Evolutionary conservation across 1,140 invertebrate species (phyloP), one percentile per base, ranked within the genome.

Genomic region (Saccostrea cuccullata): DNA sequence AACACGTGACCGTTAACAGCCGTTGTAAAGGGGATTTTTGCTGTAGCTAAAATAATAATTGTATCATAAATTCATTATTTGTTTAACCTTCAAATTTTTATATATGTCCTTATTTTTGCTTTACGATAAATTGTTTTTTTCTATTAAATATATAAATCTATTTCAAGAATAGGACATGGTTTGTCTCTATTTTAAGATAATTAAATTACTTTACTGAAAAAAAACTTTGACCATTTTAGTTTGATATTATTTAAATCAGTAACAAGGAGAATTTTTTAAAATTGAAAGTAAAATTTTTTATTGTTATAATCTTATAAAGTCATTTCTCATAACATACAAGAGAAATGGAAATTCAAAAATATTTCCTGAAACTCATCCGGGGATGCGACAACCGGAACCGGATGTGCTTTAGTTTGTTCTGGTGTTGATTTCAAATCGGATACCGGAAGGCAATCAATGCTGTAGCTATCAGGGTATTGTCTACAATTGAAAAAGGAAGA

Each of bases 321-420:
- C 4, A 84, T 13, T 36, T 36, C n/a, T 12, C 11, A 13, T n/a
- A n/a, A 82, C 89, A 30, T 82, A 87, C 89, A 30, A 20, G 89
- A 85, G 70, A 82, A 89, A 56, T 89, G 89, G n/a, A 89, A 89
- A 47, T 87, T 89, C 26, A 89, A 36, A 56, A 89, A 89, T 15
- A 89, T 77, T 83, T 89, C 89, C 30, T 89, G 89, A 15, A 89
- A 82, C 12, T 87, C 56, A 12, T 70, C 17, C 30, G 83, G 13
- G 4, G 55, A 67, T 13, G 83, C 9, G 36, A 30, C 55, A 2
- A 60, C 4, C 9, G 88, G 85, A 11, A 89, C 89, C 23, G 86
- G 89, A 82, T 82, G 58, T 17, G 64, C 60, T 55, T 85, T n/a
- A 9, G 82, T 64, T 30, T 67, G 83, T 47, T 85, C 40, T 56